These are phyloP conservation scores for Rousettus madagascariensis DNA, from an alignment of 2,797 vertebrate genomes.

Conservation along the genomic window DNA sequence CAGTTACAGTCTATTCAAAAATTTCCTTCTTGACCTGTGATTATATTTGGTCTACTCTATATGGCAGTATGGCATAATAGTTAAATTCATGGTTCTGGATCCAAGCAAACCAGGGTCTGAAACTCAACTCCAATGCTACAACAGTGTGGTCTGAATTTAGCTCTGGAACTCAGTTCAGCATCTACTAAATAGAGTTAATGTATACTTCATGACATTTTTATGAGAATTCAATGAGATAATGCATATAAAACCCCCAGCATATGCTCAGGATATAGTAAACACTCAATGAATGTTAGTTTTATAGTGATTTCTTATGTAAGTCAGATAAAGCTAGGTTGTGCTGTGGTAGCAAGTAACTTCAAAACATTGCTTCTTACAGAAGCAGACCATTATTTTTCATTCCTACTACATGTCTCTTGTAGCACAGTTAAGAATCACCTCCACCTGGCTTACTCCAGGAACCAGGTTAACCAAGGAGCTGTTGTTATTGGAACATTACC, in stretches of 20 bases:
- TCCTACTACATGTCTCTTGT: not conserved
- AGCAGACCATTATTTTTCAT: not conserved
- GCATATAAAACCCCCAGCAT: slow-evolving; percentile 24
- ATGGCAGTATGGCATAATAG: not conserved
- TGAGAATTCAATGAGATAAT: slow-evolving; percentile 34
- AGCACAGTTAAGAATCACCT: not conserved
- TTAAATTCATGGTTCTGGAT: not conserved
- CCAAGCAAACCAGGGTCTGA: slow-evolving; percentile 18
- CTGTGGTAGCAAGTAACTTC: not conserved
- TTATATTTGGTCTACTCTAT: not conserved
- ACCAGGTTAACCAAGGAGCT: not conserved
- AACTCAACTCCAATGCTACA: not conserved
- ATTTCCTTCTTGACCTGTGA: not conserved
- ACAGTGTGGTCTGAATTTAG: slow-evolving; percentile 9
- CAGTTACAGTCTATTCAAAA: not conserved
- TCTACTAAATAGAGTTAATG: slow-evolving; percentile 33
- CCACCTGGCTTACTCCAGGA: not conserved
- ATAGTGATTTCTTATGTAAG: not conserved
- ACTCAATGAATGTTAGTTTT: slow-evolving; percentile 61
- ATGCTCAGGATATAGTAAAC: slow-evolving; percentile 29
- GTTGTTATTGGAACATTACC: not conserved
- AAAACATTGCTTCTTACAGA: not conserved
- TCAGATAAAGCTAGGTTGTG: slow-evolving; percentile 40
- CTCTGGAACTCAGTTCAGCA: slow-evolving; percentile 31
- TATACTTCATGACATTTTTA: not conserved